Base-by-base conservation (phyloP, 1,140 invertebrate genomes). In the Cepaea nemoralis region DNA sequence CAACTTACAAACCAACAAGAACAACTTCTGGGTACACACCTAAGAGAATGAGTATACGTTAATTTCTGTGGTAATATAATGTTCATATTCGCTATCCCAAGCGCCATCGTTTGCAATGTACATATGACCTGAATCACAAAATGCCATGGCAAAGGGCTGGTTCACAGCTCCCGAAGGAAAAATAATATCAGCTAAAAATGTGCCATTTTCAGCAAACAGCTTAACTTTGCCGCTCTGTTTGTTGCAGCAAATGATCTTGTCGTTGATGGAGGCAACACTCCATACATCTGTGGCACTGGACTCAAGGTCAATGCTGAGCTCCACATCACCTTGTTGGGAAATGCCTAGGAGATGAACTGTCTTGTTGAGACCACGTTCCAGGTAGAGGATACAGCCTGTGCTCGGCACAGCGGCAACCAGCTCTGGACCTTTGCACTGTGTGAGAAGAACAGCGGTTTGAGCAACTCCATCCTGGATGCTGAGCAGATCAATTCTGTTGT, bases 31-130 rank as follows among this genome's bases (percentile, higher is more conserved):
- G 24, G 24, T 40, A 70, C 5, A 55, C 3, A 22, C 50, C 66
- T 40, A 77, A 37, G 75, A 77, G 66, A 77, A 77, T n/a, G 33
- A 24, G 66, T 40, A 79, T 8, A 79, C 39, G 31, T 69, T 79
- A 48, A 79, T 48, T 35, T 79, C 59, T 31, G 77, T 79, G n/a
- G 77, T 79, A 27, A 79, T 42, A 33, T 67, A 69, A 48, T 79
- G 77, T 10, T 69, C 48, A 55, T 22, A 69, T 35, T 79, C 77
- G 33, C n/a, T 39, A 27, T 79, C 77, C 77, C 77, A 79, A 10
- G 42, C 77, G 27, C 35, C 59, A 69, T 79, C 77, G 48, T 79
- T 79, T 6, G 77, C 77, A 16, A 79, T 55, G 42, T 79, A 79
- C 59, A 79, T 31, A 22, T n/a, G 22, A 0, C 77, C 77, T 37